phyloP scores from a whole-genome alignment of 2,888 invertebrate genomes.

The Tromatobia lineatoria region DNA sequence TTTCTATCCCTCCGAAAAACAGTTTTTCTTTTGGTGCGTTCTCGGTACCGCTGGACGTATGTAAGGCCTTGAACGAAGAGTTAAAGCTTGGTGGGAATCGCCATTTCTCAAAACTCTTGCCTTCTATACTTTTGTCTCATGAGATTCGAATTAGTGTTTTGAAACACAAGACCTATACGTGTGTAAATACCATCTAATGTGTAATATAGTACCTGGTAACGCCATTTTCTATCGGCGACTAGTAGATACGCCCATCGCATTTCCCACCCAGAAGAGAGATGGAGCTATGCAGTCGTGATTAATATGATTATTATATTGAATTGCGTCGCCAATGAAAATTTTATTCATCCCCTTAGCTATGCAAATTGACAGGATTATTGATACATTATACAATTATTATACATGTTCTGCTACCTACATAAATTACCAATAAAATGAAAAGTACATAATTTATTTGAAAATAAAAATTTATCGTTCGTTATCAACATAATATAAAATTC shows the following conservation, averaged over 20 bases:
- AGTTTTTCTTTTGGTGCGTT: too few species aligned
- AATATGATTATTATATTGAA: constrained; percentile 5
- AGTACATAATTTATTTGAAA: neutral
- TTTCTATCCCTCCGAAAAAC: too few species aligned
- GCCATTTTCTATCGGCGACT: constrained; percentile 27
- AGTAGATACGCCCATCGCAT: constrained; percentile 33
- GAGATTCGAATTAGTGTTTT: constrained; percentile 5
- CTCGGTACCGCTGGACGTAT: too few species aligned
- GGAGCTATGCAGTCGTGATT: neutral
- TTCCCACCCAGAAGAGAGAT: neutral
- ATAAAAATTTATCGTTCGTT: neutral
- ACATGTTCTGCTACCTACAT: neutral
- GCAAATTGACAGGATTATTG: neutral
- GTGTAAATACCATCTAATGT: constrained; percentile 14
- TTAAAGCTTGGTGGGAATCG: too few species aligned
- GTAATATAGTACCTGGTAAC: neutral
- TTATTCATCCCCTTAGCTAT: neutral
- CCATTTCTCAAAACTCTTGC: too few species aligned
- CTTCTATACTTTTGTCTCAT: neutral
- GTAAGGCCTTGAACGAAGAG: too few species aligned
- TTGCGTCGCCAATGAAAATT: neutral
- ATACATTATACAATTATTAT: neutral
- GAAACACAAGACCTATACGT: constrained; percentile 12
- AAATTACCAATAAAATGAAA: neutral
- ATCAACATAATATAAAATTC: too few species aligned